Percentiles rank a stretch among this genome's conserved stretches.
These are phyloP conservation scores for Pharmacophagus antenor DNA, from an alignment of 2,888 invertebrate species.

Conservation along the genomic window DNA sequence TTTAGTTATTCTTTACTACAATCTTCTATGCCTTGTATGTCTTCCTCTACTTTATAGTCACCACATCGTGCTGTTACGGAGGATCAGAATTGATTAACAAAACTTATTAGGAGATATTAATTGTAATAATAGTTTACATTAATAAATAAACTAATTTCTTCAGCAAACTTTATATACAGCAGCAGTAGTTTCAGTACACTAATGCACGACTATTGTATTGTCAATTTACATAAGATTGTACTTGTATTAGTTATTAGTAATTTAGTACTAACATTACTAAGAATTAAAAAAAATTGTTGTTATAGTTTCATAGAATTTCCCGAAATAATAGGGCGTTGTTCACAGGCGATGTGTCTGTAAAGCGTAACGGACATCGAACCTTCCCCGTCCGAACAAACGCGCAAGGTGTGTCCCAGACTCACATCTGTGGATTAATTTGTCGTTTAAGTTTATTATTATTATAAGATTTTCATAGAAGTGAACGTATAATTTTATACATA, in stretches of 20 bases:
- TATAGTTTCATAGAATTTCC: conserved; percentile 24
- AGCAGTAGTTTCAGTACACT: too few species aligned
- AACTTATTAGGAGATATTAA: too few species aligned
- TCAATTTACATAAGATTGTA: too few species aligned
- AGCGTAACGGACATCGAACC: conserved; percentile 50
- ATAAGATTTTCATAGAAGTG: not conserved
- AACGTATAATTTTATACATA: too few species aligned
- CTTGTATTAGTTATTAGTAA: not conserved
- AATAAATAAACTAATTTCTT: too few species aligned
- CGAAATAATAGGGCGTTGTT: conserved; percentile 40
- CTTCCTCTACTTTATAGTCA: too few species aligned
- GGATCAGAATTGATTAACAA: too few species aligned
- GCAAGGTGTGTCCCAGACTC: conserved; percentile 20
- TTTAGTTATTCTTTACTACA: too few species aligned
- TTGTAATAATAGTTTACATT: too few species aligned
- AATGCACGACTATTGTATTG: too few species aligned
- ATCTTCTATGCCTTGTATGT: too few species aligned
- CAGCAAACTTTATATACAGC: too few species aligned
- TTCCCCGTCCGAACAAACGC: conserved; percentile 25
- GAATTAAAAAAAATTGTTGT: conserved; percentile 26
- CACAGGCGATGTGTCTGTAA: conserved; percentile 42
- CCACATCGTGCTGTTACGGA: not conserved
- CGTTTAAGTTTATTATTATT: conserved; percentile 3
- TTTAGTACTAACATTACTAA: not conserved
- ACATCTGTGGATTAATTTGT: conserved; percentile 13